Evolutionary conservation across 2,113 vertebrate genomes (phyloP).

Genomic region (Mola mola): DNA sequence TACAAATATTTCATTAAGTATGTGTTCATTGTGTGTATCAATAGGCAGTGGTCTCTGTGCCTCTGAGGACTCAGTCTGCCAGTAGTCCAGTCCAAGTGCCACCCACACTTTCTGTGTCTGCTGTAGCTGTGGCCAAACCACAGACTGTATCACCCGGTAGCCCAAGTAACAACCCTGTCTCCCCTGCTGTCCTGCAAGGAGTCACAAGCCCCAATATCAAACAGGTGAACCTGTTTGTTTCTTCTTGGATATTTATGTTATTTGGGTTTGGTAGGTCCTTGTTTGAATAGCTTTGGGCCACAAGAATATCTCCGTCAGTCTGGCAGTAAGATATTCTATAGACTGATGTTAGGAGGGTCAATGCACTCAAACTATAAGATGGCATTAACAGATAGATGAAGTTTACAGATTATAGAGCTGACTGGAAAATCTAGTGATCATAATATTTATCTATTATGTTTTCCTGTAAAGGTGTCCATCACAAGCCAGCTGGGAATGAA

Average conservation of each 20-base stretch:
- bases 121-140: conserved; percentile 84
- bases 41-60: conserved; percentile 89
- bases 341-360: not conserved
- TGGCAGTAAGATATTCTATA: not conserved
- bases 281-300: not conserved
- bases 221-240: conserved; percentile 82
- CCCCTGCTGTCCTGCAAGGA: conserved; percentile 88
- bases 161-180: conserved; percentile 78
- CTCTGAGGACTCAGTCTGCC: conserved; percentile 85
- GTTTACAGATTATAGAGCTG: no score
- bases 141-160: conserved; percentile 83
- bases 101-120: conserved; percentile 83
- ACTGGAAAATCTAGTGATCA: not conserved
- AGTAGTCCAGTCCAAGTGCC: conserved; percentile 84
- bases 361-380: not conserved
- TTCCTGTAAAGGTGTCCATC: conserved; percentile 87
- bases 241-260: not conserved
- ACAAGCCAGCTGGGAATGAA: conserved; percentile 94
- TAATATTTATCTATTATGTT: not conserved
- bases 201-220: conserved; percentile 90
- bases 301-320: not conserved
- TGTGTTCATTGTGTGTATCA: conserved; percentile 1
- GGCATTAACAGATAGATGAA: not conserved
- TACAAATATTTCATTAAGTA: not conserved
- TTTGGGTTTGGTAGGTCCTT: not conserved